Percentiles rank a stretch among this genome's conserved stretches.
These are phyloP conservation scores for Ophiodon elongatus DNA, from an alignment of 2,113 vertebrate genomes.

Conservation along the genomic window DNA sequence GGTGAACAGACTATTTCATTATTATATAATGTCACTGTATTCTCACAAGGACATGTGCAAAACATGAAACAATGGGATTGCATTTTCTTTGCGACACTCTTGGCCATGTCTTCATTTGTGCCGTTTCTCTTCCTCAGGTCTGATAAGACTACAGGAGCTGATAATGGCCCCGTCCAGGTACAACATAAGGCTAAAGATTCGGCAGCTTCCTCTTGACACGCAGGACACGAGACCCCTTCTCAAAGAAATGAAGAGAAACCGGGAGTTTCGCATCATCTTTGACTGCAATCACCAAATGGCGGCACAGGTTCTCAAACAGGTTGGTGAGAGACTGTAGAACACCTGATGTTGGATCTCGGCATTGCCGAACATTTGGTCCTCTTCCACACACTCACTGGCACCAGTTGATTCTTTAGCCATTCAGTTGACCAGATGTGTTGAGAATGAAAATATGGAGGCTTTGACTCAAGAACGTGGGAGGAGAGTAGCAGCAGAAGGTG, in stretches of 20 bases:
- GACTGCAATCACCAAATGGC: slow-evolving; percentile 98
- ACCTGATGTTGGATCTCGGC: neutral
- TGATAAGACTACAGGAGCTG: slow-evolving; percentile 96
- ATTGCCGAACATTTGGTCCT: neutral
- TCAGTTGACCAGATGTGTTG: slow-evolving; percentile 14
- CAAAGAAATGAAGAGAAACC: slow-evolving; percentile 98
- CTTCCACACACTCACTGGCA: neutral
- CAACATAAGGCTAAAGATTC: slow-evolving; percentile 98
- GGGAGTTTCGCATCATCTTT: slow-evolving; percentile 98
- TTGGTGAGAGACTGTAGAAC: slow-evolving; percentile 62
- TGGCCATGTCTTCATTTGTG: slow-evolving; percentile 9
- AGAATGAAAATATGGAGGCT: slow-evolving; percentile 20
- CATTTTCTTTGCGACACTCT: neutral
- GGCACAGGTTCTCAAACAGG: slow-evolving; percentile 98
- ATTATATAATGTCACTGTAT: neutral
- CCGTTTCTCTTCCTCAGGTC: slow-evolving; percentile 83
- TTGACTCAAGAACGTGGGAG: slow-evolving; percentile 3
- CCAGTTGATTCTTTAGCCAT: slow-evolving; percentile 1
- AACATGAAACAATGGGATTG: neutral
- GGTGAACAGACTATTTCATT: slow-evolving; percentile 82
- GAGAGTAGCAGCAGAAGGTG: slow-evolving; percentile 6
- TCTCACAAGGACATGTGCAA: neutral
- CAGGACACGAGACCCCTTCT: slow-evolving; percentile 93
- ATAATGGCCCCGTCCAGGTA: slow-evolving; percentile 98
- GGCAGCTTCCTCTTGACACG: slow-evolving; percentile 93